Evolutionary conservation across 2,113 vertebrate species (phyloP).

Genomic region (Pteruthius melanotis): DNA sequence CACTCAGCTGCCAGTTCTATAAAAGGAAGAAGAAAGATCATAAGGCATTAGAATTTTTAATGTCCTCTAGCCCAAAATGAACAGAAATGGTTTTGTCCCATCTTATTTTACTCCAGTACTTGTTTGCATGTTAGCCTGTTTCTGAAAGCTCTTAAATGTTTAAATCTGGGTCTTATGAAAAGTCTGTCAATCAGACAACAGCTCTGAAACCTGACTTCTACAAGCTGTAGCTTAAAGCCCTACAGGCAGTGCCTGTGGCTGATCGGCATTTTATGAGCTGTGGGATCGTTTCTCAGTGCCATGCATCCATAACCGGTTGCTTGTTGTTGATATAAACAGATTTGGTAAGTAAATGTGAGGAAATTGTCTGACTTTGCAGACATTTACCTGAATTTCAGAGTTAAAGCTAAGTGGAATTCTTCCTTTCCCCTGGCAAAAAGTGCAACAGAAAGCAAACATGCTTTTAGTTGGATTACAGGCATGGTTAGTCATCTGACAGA

Average conservation of each 20-base stretch:
- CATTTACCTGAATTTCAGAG: constrained; percentile 41
- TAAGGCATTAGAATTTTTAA: neutral
- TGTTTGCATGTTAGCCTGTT: neutral
- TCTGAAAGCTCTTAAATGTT: constrained; percentile 9
- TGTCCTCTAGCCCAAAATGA: neutral
- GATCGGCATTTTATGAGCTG: constrained; percentile 36
- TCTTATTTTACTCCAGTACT: neutral
- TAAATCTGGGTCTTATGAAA: constrained; percentile 16
- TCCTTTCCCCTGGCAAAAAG: constrained; percentile 19
- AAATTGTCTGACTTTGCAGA: constrained; percentile 20
- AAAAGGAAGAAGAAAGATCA: neutral
- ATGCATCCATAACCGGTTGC: neutral
- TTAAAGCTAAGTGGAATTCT: constrained; percentile 38
- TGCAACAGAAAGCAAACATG: constrained; percentile 32
- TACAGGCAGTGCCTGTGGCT: constrained; percentile 54
- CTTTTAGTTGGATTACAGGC: constrained; percentile 54
- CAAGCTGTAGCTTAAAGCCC: constrained; percentile 22
- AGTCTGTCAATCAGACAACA: neutral
- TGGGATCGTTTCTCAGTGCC: neutral
- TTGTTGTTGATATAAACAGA: constrained; percentile 2
- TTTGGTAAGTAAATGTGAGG: constrained; percentile 41
- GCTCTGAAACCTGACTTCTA: constrained; percentile 42
- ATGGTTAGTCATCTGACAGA: constrained; percentile 63
- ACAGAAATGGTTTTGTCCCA: neutral
- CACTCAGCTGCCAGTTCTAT: neutral